Evolutionary conservation across 2,888 invertebrate species (phyloP), one percentile per base, ranked within the genome.

Genomic region (Bugulina stolonifera): DNA sequence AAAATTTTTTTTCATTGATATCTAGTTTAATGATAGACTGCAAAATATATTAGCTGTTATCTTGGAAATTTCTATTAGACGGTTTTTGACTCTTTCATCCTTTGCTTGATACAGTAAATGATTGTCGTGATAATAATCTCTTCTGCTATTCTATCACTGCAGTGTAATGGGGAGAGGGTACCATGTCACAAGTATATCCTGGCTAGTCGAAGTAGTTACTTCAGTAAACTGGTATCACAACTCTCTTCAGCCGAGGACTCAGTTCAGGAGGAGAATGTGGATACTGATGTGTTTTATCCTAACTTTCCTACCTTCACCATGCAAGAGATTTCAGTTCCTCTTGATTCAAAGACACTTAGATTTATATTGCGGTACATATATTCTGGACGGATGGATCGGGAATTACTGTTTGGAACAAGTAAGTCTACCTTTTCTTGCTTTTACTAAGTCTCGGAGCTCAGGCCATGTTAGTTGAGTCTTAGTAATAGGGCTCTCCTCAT

Each of bases 141-240:
- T n/a, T n/a, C n/a, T n/a, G n/a, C n/a, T n/a, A n/a, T n/a, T n/a
- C n/a, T n/a, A 25, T 25, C n/a, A 25, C n/a, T 55, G 10, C 32
- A 64, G 64, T 64, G 90, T 43, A 89, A 89, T 35, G 82, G 86
- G 72, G 87, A 87, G 76, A 81, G 81, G 1, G 91, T 89, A 84
- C 88, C 90, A 0, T 91, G 90, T 0, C 93, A 93, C 82, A 88
- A 88, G 76, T 91, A 88, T 81, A 89, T 93, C 71, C 81, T 93
- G 0, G 89, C 89, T 0, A 87, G 87, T 0, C 87, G 88, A 75
- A 89, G 90, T 73, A 87, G 89, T 5, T 87, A 88, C 27, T 86
- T 93, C 5, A 87, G 87, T 76, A 87, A 88, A 73, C 77, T 89
- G 1, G 87, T 89, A 73, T 80, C 82, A 73, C 80, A 57, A 29